These are phyloP conservation scores for Ecliptopera silaceata DNA, from an alignment of 2,888 invertebrate species.

Conservation along the genomic window DNA sequence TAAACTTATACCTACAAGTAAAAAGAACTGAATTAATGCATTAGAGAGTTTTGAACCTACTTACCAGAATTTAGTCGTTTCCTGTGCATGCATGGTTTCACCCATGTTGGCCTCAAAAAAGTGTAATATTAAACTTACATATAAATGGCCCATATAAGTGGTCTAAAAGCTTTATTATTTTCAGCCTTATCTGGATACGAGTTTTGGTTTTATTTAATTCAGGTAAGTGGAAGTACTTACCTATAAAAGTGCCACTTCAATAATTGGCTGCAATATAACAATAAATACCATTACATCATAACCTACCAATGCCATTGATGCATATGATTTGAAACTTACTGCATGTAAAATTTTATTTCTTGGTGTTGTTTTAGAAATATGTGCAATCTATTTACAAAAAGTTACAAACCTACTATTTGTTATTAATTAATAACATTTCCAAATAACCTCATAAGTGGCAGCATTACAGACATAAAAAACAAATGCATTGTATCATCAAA, in stretches of 20 bases:
- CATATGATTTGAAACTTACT: constrained; percentile 2
- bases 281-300: constrained; percentile 4
- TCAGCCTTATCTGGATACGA: constrained; percentile 80
- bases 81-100: neutral
- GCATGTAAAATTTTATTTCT: constrained; percentile 12
- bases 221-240: constrained; percentile 79
- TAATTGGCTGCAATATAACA: constrained; percentile 55
- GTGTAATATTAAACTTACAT: neutral
- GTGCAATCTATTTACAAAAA: no score
- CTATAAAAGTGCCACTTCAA: constrained; percentile 58
- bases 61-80: no score
- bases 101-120: neutral
- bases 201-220: constrained; percentile 70
- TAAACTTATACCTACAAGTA: no score
- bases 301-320: neutral
- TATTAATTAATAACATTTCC: no score
- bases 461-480: no score
- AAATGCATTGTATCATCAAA: no score
- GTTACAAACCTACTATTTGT: no score
- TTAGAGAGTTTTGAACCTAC: no score
- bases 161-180: constrained; percentile 79
- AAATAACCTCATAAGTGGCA: no score
- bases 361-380: neutral
- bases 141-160: constrained; percentile 47
- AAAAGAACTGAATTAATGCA: no score